Conservation (phyloP, 2,797 vertebrate genomes). For the Columba guinea region DNA sequence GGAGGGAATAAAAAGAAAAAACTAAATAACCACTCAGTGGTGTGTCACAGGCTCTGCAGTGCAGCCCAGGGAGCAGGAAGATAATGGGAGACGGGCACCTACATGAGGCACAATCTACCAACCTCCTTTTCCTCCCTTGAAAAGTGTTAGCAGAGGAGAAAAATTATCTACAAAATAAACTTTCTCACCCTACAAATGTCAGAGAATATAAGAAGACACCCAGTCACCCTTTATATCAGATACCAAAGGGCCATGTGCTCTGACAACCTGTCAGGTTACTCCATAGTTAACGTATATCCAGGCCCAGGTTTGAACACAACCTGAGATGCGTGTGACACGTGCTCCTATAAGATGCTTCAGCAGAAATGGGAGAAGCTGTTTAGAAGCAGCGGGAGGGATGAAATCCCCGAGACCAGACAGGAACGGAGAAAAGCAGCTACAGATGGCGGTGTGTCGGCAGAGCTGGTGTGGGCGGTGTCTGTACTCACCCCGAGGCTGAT, state of each 20-base stretch:
- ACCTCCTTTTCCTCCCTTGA: background rate
- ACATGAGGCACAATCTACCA: background rate
- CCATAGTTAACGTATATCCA: background rate
- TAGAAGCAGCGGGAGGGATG: background rate
- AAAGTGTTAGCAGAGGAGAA: background rate
- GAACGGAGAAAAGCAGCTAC: background rate
- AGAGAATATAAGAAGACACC: background rate
- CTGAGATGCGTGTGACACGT: background rate
- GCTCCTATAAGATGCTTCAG: background rate
- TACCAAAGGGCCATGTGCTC: background rate
- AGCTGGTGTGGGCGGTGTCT: background rate
- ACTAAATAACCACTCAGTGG: background rate
- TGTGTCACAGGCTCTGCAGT: background rate
- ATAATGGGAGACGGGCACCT: background rate
- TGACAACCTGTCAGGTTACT: background rate
- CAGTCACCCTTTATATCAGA: background rate
- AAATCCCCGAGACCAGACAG: background rate
- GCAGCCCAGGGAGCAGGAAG: background rate
- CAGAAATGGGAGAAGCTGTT: background rate
- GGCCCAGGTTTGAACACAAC: background rate
- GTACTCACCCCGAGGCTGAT: background rate
- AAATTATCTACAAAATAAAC: background rate
- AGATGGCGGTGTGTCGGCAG: background rate
- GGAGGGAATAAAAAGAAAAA: constrained; percentile 44
- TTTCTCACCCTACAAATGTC: background rate